These are phyloP conservation scores for Philonicus albiceps DNA, from an alignment of 2,888 invertebrate species.

Conservation along the genomic window DNA sequence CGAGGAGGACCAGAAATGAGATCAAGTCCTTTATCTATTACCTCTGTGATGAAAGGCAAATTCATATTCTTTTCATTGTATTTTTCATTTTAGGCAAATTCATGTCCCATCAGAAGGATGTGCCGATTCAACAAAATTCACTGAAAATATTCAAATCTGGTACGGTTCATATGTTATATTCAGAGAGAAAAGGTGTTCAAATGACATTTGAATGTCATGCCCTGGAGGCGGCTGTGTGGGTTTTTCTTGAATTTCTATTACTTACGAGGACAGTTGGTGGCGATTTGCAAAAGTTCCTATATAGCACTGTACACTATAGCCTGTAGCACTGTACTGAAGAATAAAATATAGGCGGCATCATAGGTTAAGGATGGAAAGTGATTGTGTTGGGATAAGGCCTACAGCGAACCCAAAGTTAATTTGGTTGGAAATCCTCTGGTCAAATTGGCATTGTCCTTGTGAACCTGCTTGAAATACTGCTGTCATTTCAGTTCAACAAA, in stretches of 20 bases:
- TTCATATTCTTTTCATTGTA: not conserved
- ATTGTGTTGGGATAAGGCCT: constrained; percentile 6
- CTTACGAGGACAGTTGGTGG: not conserved
- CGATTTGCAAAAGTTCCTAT: not conserved
- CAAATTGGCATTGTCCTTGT: not conserved
- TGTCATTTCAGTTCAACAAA: constrained; percentile 27
- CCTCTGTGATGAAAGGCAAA: constrained; percentile 5
- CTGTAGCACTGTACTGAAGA: not conserved
- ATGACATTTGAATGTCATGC: not conserved
- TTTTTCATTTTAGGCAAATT: not conserved
- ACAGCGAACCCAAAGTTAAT: constrained; percentile 32
- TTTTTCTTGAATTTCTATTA: not conserved
- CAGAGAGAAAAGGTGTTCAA: not conserved
- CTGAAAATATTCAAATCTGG: not conserved
- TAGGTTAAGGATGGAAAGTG: not conserved
- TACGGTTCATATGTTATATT: not conserved
- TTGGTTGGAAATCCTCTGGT: not conserved
- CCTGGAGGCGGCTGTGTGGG: not conserved
- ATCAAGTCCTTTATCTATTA: not conserved
- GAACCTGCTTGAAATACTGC: not conserved
- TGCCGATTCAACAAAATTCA: constrained; percentile 1
- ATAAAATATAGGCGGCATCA: not conserved
- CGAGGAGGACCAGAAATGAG: not conserved
- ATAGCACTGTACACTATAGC: too few relatives aligned
- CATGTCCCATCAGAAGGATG: not conserved